Base-by-base conservation (phyloP, 2,113 vertebrate species). In the Colistium nudipinnis region DNA sequence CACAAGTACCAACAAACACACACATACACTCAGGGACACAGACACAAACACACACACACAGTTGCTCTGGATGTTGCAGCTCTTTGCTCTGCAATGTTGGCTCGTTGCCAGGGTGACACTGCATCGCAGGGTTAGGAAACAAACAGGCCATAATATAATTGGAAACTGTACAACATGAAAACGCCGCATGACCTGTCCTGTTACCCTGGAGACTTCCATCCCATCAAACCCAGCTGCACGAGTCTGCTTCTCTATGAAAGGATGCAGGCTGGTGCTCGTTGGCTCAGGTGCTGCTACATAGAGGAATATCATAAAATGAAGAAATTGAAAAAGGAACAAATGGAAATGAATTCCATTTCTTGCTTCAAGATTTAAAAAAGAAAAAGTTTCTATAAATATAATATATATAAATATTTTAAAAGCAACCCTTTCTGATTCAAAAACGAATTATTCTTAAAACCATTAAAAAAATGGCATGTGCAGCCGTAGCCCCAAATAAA, bases 91-190 rank as follows among this genome's bases (percentile, higher is more conserved):
- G 56, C 62, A 52, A 66, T 27, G 7, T 57, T 77, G 82, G 72
- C 78, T 61, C 56, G 86, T 82, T 86, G 84, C 83, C 83, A 86
- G 22, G 79, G 79, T 74, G 81, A 88, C 72, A 69, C 33, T 7
- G 14, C 60, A 78, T 67, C 39, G 0, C 56, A 33, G 61, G 70
- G 66, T 81, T 76, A 45, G 69, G 35, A 74, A 78, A 70, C 57
- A 83, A 82, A 84, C 57, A 82, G 55, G 52, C 54, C 41, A 71
- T 80, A 84, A 84, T 83, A 77, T 80, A 78, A 83, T 62, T 77
- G 66, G 56, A 62, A 66, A 80, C 30, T 73, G 70, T 77, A 75
- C 31, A 62, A 86, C 74, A 76, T 71, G 51, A 74, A 54, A 68
- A 76, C 38, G 62, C 51, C 11, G 49, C 55, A 43, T 76, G 76